These are phyloP conservation scores for Phyllotreta striolata DNA, from an alignment of 2,888 invertebrate genomes.

Conservation along the genomic window DNA sequence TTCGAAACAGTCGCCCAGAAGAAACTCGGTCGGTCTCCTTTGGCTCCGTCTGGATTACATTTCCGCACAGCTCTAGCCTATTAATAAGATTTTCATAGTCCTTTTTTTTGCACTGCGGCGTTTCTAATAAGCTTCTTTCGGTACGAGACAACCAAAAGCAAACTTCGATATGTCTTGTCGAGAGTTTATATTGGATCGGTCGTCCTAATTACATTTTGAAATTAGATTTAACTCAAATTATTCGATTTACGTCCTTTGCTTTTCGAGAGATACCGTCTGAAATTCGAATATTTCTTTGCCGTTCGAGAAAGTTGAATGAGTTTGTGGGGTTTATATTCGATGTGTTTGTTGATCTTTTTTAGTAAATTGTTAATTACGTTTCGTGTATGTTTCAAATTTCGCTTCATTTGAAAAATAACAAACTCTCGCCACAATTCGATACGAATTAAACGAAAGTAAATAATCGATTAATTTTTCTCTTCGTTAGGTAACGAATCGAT, in stretches of 20 bases:
- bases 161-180: slow-evolving; percentile 15
- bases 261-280: slow-evolving; percentile 6
- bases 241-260: slow-evolving; percentile 19
- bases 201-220: slow-evolving; percentile 34
- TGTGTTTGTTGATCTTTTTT: no score
- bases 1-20: slow-evolving; percentile 11
- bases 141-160: slow-evolving; percentile 7
- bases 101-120: slow-evolving; percentile 22
- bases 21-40: background rate
- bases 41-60: background rate
- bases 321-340: slow-evolving; percentile 5
- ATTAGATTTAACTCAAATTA: slow-evolving; percentile 33
- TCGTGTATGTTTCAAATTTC: no score
- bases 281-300: slow-evolving; percentile 23
- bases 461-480: background rate
- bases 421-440: no score
- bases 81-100: slow-evolving; percentile 39
- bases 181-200: slow-evolving; percentile 22
- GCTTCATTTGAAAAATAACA: no score
- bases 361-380: no score
- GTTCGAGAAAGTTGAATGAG: slow-evolving; percentile 24
- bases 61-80: slow-evolving; percentile 26
- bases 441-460: no score
- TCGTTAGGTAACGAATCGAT: slow-evolving; percentile 17
- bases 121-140: slow-evolving; percentile 12